phyloP scores from a whole-genome alignment of 2,888 invertebrate species.

The Sarcophaga subvicina region DNA sequence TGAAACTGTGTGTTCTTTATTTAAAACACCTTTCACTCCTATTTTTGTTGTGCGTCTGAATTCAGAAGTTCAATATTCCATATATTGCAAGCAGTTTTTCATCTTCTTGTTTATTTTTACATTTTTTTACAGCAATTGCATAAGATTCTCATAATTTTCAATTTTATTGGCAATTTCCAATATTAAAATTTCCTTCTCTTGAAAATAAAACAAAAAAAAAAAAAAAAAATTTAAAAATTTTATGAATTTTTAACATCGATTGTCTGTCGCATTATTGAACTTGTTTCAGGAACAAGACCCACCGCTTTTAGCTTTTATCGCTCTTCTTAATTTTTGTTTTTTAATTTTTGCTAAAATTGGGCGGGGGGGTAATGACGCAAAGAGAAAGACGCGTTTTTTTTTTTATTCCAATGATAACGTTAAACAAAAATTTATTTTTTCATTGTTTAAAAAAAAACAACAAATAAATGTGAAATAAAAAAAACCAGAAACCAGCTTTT shows the following conservation, averaged over 20 bases:
- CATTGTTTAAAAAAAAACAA: background rate
- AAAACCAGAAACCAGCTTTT: background rate
- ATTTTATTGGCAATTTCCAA: background rate
- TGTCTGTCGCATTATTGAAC: background rate
- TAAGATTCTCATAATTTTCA: background rate
- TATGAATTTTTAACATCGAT: no score
- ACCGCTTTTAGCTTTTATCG: background rate
- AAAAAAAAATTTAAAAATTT: background rate
- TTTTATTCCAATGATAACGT: background rate
- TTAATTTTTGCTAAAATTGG: background rate
- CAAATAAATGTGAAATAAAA: no score
- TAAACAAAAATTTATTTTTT: background rate
- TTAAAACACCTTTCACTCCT: background rate
- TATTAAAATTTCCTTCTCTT: background rate
- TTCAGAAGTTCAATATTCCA: background rate
- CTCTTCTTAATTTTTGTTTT: no score
- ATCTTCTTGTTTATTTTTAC: background rate
- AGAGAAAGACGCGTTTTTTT: background rate
- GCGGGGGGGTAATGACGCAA: background rate
- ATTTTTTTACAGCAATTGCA: background rate
- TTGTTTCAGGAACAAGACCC: slow-evolving; percentile 6
- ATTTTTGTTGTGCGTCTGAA: background rate
- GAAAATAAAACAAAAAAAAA: background rate
- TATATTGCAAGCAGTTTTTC: background rate
- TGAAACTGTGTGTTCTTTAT: background rate